Evolutionary conservation across 2,888 invertebrate genomes (phyloP).

Genomic region (Chymomyza caudatula): DNA sequence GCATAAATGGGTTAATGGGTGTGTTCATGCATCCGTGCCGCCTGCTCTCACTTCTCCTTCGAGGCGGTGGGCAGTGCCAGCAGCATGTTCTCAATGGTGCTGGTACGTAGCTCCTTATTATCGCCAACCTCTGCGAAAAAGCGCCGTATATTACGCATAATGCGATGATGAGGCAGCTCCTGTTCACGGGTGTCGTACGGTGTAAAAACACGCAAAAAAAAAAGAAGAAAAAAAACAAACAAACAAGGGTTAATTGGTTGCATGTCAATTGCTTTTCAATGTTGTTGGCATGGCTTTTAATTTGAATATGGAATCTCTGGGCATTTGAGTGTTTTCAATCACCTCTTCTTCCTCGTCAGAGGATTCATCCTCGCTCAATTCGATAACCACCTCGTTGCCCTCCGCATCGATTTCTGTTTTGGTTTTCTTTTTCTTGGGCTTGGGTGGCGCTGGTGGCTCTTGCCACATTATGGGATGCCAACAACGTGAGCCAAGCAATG

Average conservation of each 20-base stretch:
- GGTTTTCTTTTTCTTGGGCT: slow-evolving; percentile 78
- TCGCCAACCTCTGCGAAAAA: slow-evolving; percentile 78
- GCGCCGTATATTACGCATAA: slow-evolving; percentile 81
- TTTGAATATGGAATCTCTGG: background rate
- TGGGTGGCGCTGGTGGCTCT: slow-evolving; percentile 78
- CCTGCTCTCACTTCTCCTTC: slow-evolving; percentile 52
- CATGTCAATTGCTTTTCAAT: slow-evolving; percentile 17
- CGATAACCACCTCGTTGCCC: slow-evolving; percentile 76
- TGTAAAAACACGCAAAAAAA: slow-evolving; percentile 5
- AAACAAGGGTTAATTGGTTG: slow-evolving; percentile 31
- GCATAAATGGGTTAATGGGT: slow-evolving; percentile 14
- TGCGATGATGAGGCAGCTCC: slow-evolving; percentile 83
- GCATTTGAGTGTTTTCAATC: slow-evolving; percentile 30
- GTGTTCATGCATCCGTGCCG: background rate
- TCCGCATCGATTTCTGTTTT: slow-evolving; percentile 76
- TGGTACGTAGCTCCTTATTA: slow-evolving; percentile 73
- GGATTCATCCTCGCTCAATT: slow-evolving; percentile 77
- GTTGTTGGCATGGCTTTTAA: slow-evolving; percentile 25
- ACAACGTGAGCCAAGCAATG: slow-evolving; percentile 80
- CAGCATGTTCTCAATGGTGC: slow-evolving; percentile 78
- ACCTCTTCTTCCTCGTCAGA: slow-evolving; percentile 75
- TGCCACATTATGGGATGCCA: slow-evolving; percentile 84
- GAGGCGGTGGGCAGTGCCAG: slow-evolving; percentile 75
- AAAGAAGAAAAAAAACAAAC: slow-evolving; percentile 15
- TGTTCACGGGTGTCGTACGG: slow-evolving; percentile 37